Percentiles rank a stretch among this genome's conserved stretches.
phyloP scores from a whole-genome alignment of 2,888 invertebrate genomes.

The Conomelus anceps region DNA sequence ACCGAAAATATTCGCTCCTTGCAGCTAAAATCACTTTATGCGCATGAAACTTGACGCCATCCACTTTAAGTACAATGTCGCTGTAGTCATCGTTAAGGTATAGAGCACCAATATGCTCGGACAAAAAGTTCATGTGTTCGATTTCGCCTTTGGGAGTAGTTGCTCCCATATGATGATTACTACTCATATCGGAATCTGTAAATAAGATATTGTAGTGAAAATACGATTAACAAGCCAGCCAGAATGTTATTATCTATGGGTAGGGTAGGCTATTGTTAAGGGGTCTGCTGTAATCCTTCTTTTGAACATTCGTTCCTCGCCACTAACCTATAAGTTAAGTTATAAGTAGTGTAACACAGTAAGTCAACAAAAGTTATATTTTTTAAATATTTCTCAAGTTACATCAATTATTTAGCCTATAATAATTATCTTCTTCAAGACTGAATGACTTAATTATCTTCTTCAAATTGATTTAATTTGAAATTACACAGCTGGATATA shows the following conservation, averaged over 20 bases:
- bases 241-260: neutral
- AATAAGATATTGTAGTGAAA: neutral
- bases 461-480: too few species aligned
- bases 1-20: constrained; percentile 92
- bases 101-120: constrained; percentile 77
- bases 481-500: too few species aligned
- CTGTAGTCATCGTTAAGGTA: constrained; percentile 84
- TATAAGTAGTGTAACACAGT: too few species aligned
- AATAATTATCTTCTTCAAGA: too few species aligned
- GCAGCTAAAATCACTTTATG: constrained; percentile 88
- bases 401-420: too few species aligned
- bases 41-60: constrained; percentile 59
- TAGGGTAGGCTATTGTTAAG: neutral
- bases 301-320: too few species aligned
- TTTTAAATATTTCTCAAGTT: too few species aligned
- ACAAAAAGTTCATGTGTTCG: constrained; percentile 64
- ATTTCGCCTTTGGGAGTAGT: constrained; percentile 45
- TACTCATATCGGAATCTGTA: constrained; percentile 27
- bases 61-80: constrained; percentile 83
- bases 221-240: neutral
- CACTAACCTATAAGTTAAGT: too few species aligned
- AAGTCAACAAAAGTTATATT: too few species aligned
- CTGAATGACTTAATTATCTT: too few species aligned
- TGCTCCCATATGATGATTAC: constrained; percentile 28
- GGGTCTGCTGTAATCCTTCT: too few species aligned